A percentile compares a stretch with the other conserved stretches of the same genome.
Evolutionary conservation across 53 echinoderm and acorn worm species (phyloP).

Genomic region (Zoroaster sp.): DNA sequence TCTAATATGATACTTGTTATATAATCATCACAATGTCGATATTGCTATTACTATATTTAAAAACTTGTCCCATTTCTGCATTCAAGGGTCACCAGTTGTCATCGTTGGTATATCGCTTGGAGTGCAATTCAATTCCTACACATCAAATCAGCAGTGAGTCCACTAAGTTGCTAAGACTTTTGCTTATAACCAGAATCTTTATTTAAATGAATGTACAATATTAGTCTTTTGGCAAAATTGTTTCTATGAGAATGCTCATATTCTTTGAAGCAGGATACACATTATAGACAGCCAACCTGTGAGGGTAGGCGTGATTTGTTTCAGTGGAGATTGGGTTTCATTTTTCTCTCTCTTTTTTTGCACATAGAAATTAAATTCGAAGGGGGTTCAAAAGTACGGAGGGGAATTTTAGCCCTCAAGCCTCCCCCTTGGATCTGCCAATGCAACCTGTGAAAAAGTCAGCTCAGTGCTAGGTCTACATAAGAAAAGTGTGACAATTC

Average conservation of each 20-base stretch:
- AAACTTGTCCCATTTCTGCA: neutral
- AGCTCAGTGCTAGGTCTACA: too few relatives aligned
- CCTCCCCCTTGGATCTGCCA: too few relatives aligned
- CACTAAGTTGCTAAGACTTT: neutral
- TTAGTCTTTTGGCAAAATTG: neutral
- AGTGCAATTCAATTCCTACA: constrained; percentile 51
- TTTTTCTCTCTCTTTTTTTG: too few relatives aligned
- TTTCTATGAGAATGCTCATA: neutral
- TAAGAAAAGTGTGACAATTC: too few relatives aligned
- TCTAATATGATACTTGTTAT: too few relatives aligned
- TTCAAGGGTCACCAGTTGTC: constrained; percentile 50
- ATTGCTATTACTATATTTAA: neutral
- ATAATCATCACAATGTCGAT: neutral
- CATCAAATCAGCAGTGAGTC: constrained; percentile 55
- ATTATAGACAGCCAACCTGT: neutral
- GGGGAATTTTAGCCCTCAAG: too few relatives aligned
- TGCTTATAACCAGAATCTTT: neutral
- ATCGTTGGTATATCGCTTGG: constrained; percentile 58
- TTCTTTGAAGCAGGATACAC: neutral
- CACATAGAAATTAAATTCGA: too few relatives aligned
- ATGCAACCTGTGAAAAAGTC: too few relatives aligned
- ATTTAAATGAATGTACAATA: neutral
- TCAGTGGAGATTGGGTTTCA: too few relatives aligned
- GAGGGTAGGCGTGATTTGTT: too few relatives aligned
- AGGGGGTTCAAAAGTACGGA: too few relatives aligned